phyloP scores from a whole-genome alignment of 53 echinoderm and acorn worm genomes.

The Mesocentrotus franciscanus region DNA sequence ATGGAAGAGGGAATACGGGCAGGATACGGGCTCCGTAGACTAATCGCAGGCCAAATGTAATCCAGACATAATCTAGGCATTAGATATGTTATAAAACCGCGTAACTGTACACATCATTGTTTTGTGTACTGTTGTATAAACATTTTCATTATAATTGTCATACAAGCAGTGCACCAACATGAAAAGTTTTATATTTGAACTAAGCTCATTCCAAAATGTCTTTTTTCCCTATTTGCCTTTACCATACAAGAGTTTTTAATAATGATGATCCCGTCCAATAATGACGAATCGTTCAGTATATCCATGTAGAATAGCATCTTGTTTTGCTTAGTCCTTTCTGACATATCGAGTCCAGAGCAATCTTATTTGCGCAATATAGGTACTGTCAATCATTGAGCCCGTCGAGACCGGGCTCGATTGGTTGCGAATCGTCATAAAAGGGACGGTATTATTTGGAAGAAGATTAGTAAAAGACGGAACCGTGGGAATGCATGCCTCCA shows the following conservation, averaged over 20 bases:
- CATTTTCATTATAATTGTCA: background rate
- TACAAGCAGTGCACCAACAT: background rate
- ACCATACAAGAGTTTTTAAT: background rate
- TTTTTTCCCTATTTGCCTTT: background rate
- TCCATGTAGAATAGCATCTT: background rate
- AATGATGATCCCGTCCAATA: background rate
- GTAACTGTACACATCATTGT: background rate
- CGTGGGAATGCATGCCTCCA: slow-evolving; percentile 30
- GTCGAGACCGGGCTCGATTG: background rate
- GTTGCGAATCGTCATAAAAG: background rate
- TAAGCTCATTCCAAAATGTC: background rate
- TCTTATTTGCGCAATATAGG: slow-evolving; percentile 49
- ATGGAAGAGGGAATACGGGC: too few relatives aligned
- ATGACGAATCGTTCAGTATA: background rate
- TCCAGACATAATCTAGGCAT: too few relatives aligned
- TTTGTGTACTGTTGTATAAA: background rate
- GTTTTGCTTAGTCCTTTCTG: background rate
- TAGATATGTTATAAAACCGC: too few relatives aligned
- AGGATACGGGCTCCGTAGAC: too few relatives aligned
- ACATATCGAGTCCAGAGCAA: slow-evolving; percentile 8
- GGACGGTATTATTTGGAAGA: slow-evolving; percentile 28
- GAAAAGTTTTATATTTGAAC: background rate
- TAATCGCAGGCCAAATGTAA: too few relatives aligned
- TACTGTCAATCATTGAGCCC: slow-evolving; percentile 34
- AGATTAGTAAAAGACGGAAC: slow-evolving; percentile 50